Evolutionary conservation across 1,140 invertebrate genomes (phyloP).

Genomic region (Bombus impatiens): DNA sequence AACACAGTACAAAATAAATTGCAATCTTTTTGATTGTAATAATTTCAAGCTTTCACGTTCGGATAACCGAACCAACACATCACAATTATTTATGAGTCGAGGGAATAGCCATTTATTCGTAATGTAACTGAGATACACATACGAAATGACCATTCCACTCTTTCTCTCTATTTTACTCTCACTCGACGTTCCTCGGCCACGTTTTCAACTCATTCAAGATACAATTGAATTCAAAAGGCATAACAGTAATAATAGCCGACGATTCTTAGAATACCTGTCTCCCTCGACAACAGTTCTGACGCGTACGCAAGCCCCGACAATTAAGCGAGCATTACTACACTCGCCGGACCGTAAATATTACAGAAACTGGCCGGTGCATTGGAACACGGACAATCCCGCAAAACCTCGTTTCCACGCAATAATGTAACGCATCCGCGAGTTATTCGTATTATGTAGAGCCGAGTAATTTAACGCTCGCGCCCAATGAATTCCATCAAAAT

Average conservation of each 20-base stretch:
- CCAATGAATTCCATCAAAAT: constrained; percentile 16
- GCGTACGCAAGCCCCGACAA: not conserved
- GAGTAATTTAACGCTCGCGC: not conserved
- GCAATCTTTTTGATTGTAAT: not conserved
- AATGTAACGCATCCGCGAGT: constrained; percentile 7
- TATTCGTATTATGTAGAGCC: constrained; percentile 30
- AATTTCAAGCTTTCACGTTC: no score
- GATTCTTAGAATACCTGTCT: not conserved
- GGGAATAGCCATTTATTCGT: not conserved
- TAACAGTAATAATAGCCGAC: not conserved
- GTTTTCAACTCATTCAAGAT: not conserved
- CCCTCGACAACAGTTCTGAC: not conserved
- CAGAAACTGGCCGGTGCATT: not conserved
- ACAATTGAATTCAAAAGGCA: not conserved
- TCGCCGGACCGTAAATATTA: constrained; percentile 16
- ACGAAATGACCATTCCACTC: not conserved
- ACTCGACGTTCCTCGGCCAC: not conserved
- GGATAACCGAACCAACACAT: no score
- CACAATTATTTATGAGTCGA: no score
- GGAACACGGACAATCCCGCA: not conserved
- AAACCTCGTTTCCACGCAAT: not conserved
- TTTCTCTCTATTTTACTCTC: not conserved
- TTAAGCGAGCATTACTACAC: not conserved
- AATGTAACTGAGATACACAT: not conserved
- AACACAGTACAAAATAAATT: not conserved